These are phyloP conservation scores for Urophycis tenuis DNA, from an alignment of 2,797 vertebrate genomes.

Conservation along the genomic window DNA sequence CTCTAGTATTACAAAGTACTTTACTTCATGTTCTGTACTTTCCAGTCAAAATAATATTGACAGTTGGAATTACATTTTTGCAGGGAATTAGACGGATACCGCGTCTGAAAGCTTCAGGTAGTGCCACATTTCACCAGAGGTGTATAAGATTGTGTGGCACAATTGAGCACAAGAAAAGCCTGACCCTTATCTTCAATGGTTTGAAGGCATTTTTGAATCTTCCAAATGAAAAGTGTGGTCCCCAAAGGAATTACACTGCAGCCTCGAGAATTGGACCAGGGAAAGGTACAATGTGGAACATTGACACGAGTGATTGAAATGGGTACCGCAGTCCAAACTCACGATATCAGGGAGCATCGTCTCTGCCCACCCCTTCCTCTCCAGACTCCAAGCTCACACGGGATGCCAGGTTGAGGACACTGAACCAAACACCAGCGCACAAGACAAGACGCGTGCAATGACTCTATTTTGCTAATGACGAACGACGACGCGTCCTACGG, in stretches of 20 bases:
- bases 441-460: too few relatives aligned
- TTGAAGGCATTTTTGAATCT: neutral
- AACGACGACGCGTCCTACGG: too few relatives aligned
- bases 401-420: too few relatives aligned
- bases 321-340: too few relatives aligned
- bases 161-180: neutral
- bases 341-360: too few relatives aligned
- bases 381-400: too few relatives aligned
- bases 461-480: too few relatives aligned
- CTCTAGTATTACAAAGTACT: constrained; percentile 1
- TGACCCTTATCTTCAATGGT: neutral
- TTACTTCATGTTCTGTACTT: neutral
- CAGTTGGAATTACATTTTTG: neutral
- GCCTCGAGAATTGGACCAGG: neutral
- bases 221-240: neutral
- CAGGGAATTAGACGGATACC: neutral
- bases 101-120: neutral
- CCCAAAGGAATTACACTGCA: neutral
- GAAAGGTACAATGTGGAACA: too few relatives aligned
- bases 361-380: too few relatives aligned
- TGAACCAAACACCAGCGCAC: too few relatives aligned
- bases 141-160: neutral
- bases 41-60: neutral
- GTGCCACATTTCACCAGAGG: neutral
- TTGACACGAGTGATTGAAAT: too few relatives aligned